phyloP scores from a whole-genome alignment of 2,113 vertebrate species.

The Rostratula benghalensis region DNA sequence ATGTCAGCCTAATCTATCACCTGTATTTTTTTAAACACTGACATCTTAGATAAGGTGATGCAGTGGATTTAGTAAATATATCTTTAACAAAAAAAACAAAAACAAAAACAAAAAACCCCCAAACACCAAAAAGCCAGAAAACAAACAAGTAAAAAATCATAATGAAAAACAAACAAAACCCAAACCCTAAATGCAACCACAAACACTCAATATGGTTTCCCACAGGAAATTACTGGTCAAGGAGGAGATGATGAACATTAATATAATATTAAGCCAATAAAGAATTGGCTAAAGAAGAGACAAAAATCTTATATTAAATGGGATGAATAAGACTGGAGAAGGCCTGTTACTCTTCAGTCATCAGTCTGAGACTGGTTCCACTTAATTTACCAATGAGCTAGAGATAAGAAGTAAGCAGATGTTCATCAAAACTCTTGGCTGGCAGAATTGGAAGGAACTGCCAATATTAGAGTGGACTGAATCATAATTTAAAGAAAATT shows the following conservation, averaged over 20 bases:
- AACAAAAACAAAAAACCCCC: no score
- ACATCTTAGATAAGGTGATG: neutral
- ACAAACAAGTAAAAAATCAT: no score
- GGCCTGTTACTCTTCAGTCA: neutral
- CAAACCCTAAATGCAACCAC: accelerated
- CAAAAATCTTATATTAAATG: neutral
- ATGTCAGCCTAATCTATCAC: neutral
- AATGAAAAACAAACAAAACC: neutral
- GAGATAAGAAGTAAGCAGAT: neutral
- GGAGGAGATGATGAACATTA: neutral
- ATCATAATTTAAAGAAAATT: neutral
- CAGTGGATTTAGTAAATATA: neutral
- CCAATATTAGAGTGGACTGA: neutral
- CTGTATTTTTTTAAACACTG: neutral
- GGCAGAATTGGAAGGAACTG: neutral
- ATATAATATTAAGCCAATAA: neutral
- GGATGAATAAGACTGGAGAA: neutral
- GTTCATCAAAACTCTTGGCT: neutral
- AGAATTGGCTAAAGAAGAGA: neutral
- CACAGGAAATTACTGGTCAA: neutral
- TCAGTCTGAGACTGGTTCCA: neutral
- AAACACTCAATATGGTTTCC: neutral
- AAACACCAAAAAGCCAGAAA: no score
- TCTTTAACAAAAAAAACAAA: neutral
- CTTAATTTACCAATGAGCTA: neutral